phyloP scores from a whole-genome alignment of 2,888 invertebrate species.

The Entomobrya proxima region DNA sequence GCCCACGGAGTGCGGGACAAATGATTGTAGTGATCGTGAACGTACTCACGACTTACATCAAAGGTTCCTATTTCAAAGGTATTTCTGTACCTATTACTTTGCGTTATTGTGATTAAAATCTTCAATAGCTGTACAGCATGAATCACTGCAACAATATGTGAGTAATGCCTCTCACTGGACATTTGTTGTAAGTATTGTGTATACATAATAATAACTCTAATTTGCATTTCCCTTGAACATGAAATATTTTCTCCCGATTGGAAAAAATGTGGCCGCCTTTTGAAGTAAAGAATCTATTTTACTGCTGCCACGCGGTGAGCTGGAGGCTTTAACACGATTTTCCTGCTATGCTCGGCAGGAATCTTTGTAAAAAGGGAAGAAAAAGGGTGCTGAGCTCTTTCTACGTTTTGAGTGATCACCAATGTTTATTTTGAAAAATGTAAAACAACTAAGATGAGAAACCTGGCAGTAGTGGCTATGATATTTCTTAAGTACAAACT shows the following conservation, averaged over 20 bases:
- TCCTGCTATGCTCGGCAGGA: conserved; percentile 53
- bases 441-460: not conserved
- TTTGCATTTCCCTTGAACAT: not conserved
- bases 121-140: not conserved
- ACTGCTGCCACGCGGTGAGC: not conserved
- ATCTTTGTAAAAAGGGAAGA: conserved; percentile 41
- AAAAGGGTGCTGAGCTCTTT: conserved; percentile 16
- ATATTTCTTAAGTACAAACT: too few relatives aligned
- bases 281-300: not conserved
- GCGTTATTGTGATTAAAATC: not conserved
- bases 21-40: conserved; percentile 17
- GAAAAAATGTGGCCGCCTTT: conserved; percentile 15
- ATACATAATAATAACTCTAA: not conserved
- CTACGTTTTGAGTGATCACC: not conserved
- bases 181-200: not conserved
- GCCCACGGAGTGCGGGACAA: conserved; percentile 16
- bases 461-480: not conserved
- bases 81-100: not conserved
- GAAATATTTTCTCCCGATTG: conserved; percentile 24
- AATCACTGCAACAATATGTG: conserved; percentile 7
- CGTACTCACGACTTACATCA: conserved; percentile 19
- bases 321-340: conserved; percentile 58
- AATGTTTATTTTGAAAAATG: conserved; percentile 23
- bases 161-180: not conserved
- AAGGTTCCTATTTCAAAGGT: conserved; percentile 37